Conservation (phyloP, 2,113 vertebrate genomes). For the Muscicapa adusta region DNA sequence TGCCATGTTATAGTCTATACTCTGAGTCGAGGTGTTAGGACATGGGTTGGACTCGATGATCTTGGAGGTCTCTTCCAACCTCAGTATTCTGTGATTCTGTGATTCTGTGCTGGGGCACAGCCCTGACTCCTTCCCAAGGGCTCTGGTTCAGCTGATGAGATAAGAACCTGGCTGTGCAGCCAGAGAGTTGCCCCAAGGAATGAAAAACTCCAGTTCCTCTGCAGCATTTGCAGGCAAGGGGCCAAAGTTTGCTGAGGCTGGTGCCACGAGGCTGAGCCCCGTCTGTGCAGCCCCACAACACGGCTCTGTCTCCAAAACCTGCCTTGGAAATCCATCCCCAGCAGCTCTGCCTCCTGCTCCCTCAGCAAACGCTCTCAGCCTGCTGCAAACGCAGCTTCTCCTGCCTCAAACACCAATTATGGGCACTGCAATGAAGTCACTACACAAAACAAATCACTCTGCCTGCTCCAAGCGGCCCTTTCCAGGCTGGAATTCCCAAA, state of each 20-base stretch:
- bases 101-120: neutral
- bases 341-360: neutral
- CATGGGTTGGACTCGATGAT: too few relatives aligned
- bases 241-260: neutral
- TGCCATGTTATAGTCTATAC: too few relatives aligned
- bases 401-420: accelerated
- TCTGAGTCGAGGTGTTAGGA: too few relatives aligned
- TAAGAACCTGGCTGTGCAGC: neutral
- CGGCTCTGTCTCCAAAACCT: neutral
- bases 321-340: neutral
- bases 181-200: neutral
- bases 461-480: neutral
- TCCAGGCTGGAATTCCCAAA: neutral
- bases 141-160: neutral
- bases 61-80: too few relatives aligned
- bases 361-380: neutral
- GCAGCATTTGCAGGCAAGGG: neutral
- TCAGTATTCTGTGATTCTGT: too few relatives aligned
- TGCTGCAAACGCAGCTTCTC: neutral
- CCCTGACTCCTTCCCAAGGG: neutral
- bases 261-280: neutral
- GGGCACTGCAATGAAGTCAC: accelerated
- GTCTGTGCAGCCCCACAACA: neutral
- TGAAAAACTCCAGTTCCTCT: neutral
- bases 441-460: accelerated